Evolutionary conservation across 2,888 invertebrate genomes (phyloP).

Genomic region (Opisthograptis luteolata): DNA sequence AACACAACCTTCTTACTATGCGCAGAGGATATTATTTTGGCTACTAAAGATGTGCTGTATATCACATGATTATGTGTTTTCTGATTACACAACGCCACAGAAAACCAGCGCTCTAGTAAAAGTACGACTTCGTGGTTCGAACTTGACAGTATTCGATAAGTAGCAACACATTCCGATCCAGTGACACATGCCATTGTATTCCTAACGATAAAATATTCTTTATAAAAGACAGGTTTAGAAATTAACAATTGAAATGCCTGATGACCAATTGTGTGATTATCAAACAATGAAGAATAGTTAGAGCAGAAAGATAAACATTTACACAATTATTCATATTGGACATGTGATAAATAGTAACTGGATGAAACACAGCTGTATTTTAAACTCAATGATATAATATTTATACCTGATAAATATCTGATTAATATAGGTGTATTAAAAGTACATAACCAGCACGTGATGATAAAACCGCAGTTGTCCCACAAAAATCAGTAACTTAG

Average conservation of each 20-base stretch:
- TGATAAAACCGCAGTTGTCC: too few species aligned
- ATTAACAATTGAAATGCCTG: slow-evolving; percentile 54
- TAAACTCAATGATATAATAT: background rate
- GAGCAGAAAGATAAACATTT: slow-evolving; percentile 16
- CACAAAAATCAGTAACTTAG: too few species aligned
- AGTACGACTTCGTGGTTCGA: slow-evolving; percentile 48
- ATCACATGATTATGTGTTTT: too few species aligned
- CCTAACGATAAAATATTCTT: slow-evolving; percentile 35
- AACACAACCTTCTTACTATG: too few species aligned
- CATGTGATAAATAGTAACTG: background rate
- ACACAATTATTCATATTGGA: slow-evolving; percentile 10
- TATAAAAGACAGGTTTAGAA: slow-evolving; percentile 57
- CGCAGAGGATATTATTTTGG: too few species aligned
- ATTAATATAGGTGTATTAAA: too few species aligned
- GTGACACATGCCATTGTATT: slow-evolving; percentile 66
- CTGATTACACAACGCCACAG: background rate
- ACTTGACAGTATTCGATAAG: slow-evolving; percentile 53
- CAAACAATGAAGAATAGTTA: slow-evolving; percentile 23
- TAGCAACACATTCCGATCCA: slow-evolving; percentile 58
- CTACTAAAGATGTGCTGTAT: too few species aligned
- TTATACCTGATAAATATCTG: too few species aligned
- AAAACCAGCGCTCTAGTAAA: slow-evolving; percentile 15
- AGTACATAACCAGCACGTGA: too few species aligned
- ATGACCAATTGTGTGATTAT: slow-evolving; percentile 28
- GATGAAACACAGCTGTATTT: background rate